A percentile compares a stretch with the other conserved stretches of the same genome.
Conservation (phyloP, 2,888 invertebrate genomes). For the Endotricha flammealis region DNA sequence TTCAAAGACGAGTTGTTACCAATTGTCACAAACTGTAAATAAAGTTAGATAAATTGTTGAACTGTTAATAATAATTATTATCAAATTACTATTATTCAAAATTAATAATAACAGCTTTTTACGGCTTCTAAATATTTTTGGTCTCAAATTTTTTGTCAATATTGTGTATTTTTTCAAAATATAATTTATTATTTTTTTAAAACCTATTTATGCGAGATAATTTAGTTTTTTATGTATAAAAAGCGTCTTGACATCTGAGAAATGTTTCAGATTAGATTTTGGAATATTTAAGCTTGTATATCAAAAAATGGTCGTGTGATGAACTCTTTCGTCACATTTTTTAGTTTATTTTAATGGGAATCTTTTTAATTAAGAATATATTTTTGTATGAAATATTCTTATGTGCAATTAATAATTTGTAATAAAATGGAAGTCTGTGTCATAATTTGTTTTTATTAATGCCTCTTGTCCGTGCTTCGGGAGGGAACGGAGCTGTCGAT, state of each 20-base stretch:
- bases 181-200: slow-evolving; percentile 29
- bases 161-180: slow-evolving; percentile 23
- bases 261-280: slow-evolving; percentile 13
- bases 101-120: slow-evolving; percentile 23
- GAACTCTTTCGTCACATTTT: slow-evolving; percentile 46
- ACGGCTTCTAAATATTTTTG: slow-evolving; percentile 12
- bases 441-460: slow-evolving; percentile 33
- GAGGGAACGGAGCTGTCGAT: too few relatives aligned
- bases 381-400: slow-evolving; percentile 75
- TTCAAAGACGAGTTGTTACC: slow-evolving; percentile 59
- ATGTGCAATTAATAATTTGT: slow-evolving; percentile 76
- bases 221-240: slow-evolving; percentile 18
- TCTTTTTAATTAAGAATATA: slow-evolving; percentile 74
- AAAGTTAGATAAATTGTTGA: slow-evolving; percentile 59
- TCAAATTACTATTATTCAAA: slow-evolving; percentile 17
- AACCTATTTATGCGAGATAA: slow-evolving; percentile 13
- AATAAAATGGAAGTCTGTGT: slow-evolving; percentile 70
- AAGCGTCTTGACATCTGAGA: slow-evolving; percentile 62
- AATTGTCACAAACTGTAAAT: slow-evolving; percentile 61
- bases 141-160: slow-evolving; percentile 32
- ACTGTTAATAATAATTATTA: slow-evolving; percentile 37
- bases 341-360: slow-evolving; percentile 67
- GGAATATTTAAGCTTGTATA: slow-evolving; percentile 9
- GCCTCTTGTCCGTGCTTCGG: background rate
- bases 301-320: slow-evolving; percentile 11